Evolutionary conservation across 2,888 invertebrate genomes (phyloP).

Genomic region (Ormyrus pomaceus): DNA sequence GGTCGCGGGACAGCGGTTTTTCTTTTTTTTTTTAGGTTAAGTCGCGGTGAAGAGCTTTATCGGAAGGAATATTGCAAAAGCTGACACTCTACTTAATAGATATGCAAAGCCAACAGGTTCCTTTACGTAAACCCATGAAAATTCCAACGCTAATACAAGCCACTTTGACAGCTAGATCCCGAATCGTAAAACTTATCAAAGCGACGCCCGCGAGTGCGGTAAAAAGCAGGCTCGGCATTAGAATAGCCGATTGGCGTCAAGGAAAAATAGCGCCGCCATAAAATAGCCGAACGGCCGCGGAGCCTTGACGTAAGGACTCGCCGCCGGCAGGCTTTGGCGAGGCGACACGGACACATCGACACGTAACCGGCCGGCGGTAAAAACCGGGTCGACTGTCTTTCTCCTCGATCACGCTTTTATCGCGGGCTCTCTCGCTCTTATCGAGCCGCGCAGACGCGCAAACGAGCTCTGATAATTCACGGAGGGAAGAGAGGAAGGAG

Average conservation of each 20-base stretch:
- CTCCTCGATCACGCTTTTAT: constrained; percentile 3
- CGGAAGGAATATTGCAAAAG: background rate
- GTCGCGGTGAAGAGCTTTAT: no score
- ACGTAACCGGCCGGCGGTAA: constrained; percentile 1
- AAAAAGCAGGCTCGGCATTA: no score
- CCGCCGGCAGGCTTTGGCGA: background rate
- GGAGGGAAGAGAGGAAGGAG: background rate
- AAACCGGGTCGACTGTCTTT: constrained; percentile 11
- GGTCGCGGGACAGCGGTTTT: no score
- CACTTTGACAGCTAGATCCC: no score
- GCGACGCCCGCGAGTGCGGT: no score
- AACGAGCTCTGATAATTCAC: constrained; percentile 9
- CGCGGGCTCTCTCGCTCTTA: constrained; percentile 23
- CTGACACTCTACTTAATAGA: background rate
- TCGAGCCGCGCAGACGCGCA: background rate
- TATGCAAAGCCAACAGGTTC: no score
- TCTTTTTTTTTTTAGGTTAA: no score
- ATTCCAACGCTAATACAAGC: no score
- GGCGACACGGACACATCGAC: background rate
- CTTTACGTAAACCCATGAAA: no score
- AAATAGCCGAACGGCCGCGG: background rate
- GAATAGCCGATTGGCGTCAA: no score
- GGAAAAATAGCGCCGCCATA: background rate
- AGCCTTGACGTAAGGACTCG: constrained; percentile 1
- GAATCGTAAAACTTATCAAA: no score